phyloP scores from a whole-genome alignment of 2,797 vertebrate species.

The Ambastaia sidthimunki region DNA sequence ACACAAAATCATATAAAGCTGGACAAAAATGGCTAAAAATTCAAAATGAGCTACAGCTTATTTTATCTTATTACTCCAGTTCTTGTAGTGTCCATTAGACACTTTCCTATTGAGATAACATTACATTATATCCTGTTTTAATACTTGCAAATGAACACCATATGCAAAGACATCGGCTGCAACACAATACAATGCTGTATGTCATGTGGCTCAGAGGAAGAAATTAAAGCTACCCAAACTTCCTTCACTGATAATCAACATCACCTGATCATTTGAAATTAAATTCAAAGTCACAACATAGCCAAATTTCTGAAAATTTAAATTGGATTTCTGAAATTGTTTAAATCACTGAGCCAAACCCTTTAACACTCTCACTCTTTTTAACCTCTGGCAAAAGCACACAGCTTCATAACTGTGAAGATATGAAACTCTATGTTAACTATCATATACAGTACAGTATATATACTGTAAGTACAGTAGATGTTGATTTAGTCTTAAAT shows the following conservation, averaged over 20 bases:
- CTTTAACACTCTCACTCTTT: neutral
- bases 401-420: slow-evolving; percentile 18
- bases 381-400: slow-evolving; percentile 1
- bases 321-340: neutral
- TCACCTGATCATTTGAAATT: neutral
- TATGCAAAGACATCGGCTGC: slow-evolving; percentile 5
- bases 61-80: neutral
- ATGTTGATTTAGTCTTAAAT: neutral
- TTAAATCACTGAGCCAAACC: neutral
- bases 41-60: neutral
- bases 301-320: no score
- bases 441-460: neutral
- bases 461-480: neutral
- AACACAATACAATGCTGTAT: neutral
- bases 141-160: slow-evolving; percentile 12
- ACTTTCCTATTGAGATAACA: slow-evolving; percentile 15
- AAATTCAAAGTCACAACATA: neutral
- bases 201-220: neutral
- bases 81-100: neutral
- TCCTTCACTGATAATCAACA: neutral
- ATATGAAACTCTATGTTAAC: slow-evolving; percentile 13
- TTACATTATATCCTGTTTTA: neutral
- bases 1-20: no score
- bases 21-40: no score
- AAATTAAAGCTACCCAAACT: neutral